Base-by-base conservation (phyloP, 1,140 invertebrate species). In the Sinella curviseta region DNA sequence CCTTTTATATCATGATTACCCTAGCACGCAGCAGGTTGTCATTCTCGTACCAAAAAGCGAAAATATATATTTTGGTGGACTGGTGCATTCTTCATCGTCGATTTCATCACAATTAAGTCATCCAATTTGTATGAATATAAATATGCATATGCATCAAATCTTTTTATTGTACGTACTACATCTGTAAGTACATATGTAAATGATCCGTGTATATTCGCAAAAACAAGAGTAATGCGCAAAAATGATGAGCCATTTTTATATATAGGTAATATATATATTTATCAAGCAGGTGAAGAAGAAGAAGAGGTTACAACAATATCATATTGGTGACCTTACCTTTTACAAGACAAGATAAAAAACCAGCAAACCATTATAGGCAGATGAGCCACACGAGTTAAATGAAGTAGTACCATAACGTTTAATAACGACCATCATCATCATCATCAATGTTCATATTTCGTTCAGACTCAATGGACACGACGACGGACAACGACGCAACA, bases 31-130 rank as follows among this genome's bases (percentile, higher is more conserved):
- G 39, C 39, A 48, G 39, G 39, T 48, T 48, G 39, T 48, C 39
- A 48, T 48, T 48, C 39, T 48, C 8, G 8, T 48, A 12, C 39
- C 20, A 48, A 20, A 8, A 48, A 12, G 39, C 8, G 20, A 48
- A 12, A 48, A 48, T 20, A 8, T 48, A 48, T 48, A 12, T 48
- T 8, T 48, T 48, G 39, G 39, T 48, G 20, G 20, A 20, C 8
- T 48, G 39, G 39, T 60, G 65, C 31, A 70, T 31, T 70, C 30
- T 70, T 70, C 65, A 33, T 70, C 65, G 26, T 31, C 26, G 31
- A 70, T 70, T 70, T 70, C 65, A 33, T 70, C 65, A 70, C 26
- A 70, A 70, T 70, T 70, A 70, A 70, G 65, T 31, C 65, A 70
- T 70, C 65, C 65, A 33, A 70, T 70, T 31, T 70, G 55, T 60